Conservation (phyloP, 1,140 invertebrate genomes). For the Camponotus pennsylvanicus region DNA sequence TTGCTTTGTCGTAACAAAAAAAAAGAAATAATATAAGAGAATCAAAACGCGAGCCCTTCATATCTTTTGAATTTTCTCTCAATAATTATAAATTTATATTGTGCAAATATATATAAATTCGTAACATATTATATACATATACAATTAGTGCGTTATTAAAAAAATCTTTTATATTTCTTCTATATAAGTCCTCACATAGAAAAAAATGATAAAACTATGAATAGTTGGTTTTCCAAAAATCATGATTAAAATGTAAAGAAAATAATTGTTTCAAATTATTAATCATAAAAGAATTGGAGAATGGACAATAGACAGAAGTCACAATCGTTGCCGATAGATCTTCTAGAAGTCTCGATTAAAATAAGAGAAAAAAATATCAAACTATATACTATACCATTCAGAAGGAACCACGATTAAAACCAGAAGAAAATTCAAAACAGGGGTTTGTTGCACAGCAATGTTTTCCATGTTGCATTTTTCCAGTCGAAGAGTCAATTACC, state of each 20-base stretch:
- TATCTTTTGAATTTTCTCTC: too few relatives aligned
- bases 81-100: constrained; percentile 1
- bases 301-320: neutral
- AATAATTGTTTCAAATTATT: neutral
- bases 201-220: neutral
- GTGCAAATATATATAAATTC: neutral
- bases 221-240: neutral
- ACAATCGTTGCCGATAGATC: neutral
- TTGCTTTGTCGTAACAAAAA: neutral
- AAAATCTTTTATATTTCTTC: neutral
- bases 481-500: neutral
- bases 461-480: neutral
- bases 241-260: neutral
- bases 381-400: neutral
- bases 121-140: neutral
- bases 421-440: neutral
- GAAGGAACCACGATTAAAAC: neutral
- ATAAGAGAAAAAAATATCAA: neutral
- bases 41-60: neutral
- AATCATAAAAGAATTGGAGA: neutral
- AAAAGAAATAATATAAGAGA: constrained; percentile 5
- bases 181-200: neutral
- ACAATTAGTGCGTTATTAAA: neutral
- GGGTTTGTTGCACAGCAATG: neutral
- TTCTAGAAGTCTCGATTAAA: neutral